Conservation (phyloP, 2,797 vertebrate species). For the Nyctalus aviator region DNA sequence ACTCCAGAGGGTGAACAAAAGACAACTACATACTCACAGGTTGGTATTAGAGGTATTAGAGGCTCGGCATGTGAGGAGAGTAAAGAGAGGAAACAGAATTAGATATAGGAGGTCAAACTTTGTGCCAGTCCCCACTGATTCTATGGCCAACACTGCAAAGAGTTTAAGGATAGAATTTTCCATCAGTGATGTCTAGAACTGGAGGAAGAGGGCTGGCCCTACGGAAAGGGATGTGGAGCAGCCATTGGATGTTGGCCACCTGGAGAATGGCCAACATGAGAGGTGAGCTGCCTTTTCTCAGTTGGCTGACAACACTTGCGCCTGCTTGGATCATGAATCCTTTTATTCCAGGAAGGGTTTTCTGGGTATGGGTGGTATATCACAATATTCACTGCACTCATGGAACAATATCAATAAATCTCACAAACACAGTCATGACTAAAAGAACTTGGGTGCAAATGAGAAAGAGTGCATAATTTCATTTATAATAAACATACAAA, state of each 20-base stretch:
- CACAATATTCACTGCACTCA: too few relatives aligned
- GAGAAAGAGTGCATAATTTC: background rate
- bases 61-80: background rate
- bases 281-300: background rate
- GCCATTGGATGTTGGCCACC: background rate
- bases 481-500: background rate
- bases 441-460: background rate
- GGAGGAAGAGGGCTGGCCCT: background rate
- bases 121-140: background rate
- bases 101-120: background rate
- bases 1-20: background rate
- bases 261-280: background rate
- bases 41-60: background rate
- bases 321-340: background rate
- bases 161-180: background rate
- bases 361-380: rapidly evolving
- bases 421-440: background rate
- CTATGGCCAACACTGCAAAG: background rate
- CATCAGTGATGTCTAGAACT: background rate
- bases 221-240: background rate
- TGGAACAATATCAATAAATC: background rate
- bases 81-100: background rate
- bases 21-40: background rate
- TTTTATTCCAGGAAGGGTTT: background rate
- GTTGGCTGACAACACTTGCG: background rate